These are phyloP conservation scores for Acropternis orthonyx DNA, from an alignment of 2,797 vertebrate genomes.

Conservation along the genomic window DNA sequence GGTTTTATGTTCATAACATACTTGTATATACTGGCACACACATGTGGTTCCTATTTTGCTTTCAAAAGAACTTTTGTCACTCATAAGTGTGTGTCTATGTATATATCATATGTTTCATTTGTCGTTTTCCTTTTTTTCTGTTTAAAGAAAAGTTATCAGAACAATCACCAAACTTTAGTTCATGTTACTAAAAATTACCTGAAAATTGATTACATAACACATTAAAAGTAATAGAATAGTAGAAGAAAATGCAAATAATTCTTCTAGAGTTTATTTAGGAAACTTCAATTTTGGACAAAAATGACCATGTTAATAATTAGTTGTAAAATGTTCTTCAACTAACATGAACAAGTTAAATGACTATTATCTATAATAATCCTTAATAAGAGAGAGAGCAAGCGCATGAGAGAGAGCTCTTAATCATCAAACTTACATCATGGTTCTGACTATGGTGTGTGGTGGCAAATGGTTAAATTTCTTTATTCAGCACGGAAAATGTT, in stretches of 20 bases:
- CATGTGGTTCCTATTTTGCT: constrained; percentile 58
- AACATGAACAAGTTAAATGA: constrained; percentile 63
- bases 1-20: constrained; percentile 59
- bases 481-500: constrained; percentile 43
- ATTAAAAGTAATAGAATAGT: constrained; percentile 63
- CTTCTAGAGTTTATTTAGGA: constrained; percentile 46
- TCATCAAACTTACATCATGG: constrained; percentile 58
- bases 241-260: constrained; percentile 56
- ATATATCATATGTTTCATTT: constrained; percentile 76
- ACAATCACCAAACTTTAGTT: constrained; percentile 87
- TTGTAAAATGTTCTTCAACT: constrained; percentile 50
- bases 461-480: constrained; percentile 65
- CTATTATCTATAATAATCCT: constrained; percentile 39
- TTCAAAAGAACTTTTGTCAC: constrained; percentile 73
- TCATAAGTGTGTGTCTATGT: constrained; percentile 79
- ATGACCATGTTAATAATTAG: constrained; percentile 51
- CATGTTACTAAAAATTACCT: constrained; percentile 81
- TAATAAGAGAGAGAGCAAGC: constrained; percentile 15
- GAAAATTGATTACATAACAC: constrained; percentile 64
- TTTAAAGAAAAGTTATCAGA: constrained; percentile 87
- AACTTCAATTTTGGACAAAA: constrained; percentile 64
- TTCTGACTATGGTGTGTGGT: constrained; percentile 74
- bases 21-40: constrained; percentile 69
- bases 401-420: constrained; percentile 66
- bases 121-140: constrained; percentile 77